A percentile compares a stretch with the other conserved stretches of the same genome.
phyloP scores from a whole-genome alignment of 2,113 vertebrate genomes.

The Heterochromis multidens region DNA sequence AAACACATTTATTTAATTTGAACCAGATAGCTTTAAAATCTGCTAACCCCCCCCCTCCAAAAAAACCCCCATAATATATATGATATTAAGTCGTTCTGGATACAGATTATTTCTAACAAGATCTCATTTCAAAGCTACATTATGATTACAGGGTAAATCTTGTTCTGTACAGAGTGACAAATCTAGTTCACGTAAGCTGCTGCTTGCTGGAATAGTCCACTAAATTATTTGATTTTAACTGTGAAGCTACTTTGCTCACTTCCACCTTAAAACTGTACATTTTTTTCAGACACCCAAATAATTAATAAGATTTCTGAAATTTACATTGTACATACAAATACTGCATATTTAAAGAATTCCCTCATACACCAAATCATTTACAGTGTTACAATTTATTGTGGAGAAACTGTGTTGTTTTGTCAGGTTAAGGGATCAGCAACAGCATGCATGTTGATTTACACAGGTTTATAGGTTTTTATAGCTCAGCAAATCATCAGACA shows the following conservation, averaged over 20 bases:
- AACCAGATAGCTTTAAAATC: no score
- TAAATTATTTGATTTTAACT: not conserved
- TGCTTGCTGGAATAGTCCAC: not conserved
- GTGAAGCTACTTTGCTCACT: not conserved
- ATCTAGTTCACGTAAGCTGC: not conserved
- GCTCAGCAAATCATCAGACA: not conserved
- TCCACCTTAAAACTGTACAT: not conserved
- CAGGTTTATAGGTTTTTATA: not conserved
- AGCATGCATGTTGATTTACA: slow-evolving; percentile 30
- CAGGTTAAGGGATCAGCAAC: not conserved
- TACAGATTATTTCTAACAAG: no score
- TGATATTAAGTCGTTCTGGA: no score
- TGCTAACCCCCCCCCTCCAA: no score
- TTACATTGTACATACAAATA: not conserved
- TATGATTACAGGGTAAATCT: no score
- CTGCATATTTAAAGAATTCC: not conserved
- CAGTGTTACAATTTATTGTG: slow-evolving; percentile 35
- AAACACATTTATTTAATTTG: no score
- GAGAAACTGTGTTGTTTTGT: slow-evolving; percentile 5
- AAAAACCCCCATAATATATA: no score
- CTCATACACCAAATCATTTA: not conserved
- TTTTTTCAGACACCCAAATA: not conserved
- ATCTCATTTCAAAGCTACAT: no score
- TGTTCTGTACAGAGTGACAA: no score
- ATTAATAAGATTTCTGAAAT: not conserved